Percentiles rank a stretch among this genome's conserved stretches.
phyloP scores from a whole-genome alignment of 2,888 invertebrate species.

The Habroteleia sp. region DNA sequence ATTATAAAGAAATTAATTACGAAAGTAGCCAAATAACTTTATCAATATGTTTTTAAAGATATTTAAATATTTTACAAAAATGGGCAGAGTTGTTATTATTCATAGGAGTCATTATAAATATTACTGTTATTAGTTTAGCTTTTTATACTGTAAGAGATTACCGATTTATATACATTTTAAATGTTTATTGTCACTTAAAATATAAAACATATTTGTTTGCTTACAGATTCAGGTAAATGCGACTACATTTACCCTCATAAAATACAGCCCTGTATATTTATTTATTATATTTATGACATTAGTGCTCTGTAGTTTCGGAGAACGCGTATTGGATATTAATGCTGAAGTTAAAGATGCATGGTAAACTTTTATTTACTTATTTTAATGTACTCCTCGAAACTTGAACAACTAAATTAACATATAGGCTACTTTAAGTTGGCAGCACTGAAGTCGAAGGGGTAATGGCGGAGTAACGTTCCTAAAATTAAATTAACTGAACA shows the following conservation, averaged over 20 bases:
- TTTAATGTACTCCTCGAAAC: too few relatives aligned
- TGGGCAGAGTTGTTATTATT: conserved; percentile 25
- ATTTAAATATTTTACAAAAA: conserved; percentile 24
- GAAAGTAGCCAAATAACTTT: neutral
- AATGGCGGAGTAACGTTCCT: too few relatives aligned
- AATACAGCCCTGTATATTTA: conserved; percentile 16
- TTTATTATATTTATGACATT: conserved; percentile 18
- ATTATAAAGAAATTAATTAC: too few relatives aligned
- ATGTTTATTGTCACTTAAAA: neutral
- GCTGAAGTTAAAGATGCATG: conserved; percentile 17
- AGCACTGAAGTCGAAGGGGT: too few relatives aligned
- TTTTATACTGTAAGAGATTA: conserved; percentile 21
- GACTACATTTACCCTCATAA: conserved; percentile 16
- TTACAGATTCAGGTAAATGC: conserved; percentile 13
- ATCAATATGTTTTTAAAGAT: conserved; percentile 5
- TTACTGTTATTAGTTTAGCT: conserved; percentile 22
- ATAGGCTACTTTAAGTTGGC: too few relatives aligned
- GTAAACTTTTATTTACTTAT: conserved; percentile 2
- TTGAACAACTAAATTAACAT: too few relatives aligned
- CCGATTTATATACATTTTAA: neutral
- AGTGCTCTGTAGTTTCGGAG: conserved; percentile 21
- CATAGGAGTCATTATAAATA: conserved; percentile 20
- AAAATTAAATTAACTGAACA: too few relatives aligned
- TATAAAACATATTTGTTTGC: neutral
- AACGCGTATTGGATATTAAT: conserved; percentile 18